Evolutionary conservation across 2,113 vertebrate genomes (phyloP).

Genomic region (Melanocharis versteri): DNA sequence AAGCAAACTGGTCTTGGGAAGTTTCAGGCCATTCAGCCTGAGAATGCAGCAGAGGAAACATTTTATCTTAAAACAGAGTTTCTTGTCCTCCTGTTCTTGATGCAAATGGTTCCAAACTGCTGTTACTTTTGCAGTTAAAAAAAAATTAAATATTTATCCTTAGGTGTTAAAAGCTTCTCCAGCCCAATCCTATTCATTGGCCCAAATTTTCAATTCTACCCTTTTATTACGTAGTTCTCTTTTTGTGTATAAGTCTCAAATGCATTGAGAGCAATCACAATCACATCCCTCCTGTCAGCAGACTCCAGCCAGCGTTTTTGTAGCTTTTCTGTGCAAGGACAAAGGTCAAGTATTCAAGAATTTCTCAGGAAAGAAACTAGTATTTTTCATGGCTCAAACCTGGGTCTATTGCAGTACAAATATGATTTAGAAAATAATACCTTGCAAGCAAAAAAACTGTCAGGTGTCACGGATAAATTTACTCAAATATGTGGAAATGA

Average conservation of each 20-base stretch:
- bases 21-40: background rate
- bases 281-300: background rate
- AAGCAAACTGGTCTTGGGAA: background rate
- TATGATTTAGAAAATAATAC: background rate
- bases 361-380: background rate
- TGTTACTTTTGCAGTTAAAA: background rate
- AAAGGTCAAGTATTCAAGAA: background rate
- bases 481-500: background rate
- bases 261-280: background rate
- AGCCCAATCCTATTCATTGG: background rate
- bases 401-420: background rate
- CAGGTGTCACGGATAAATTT: background rate
- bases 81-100: background rate
- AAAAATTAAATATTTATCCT: background rate
- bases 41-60: background rate
- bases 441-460: background rate
- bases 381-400: background rate
- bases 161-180: background rate
- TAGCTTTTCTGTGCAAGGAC: background rate
- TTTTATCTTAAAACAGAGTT: background rate
- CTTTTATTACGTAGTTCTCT: background rate
- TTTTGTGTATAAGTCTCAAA: background rate
- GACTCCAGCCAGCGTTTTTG: background rate
- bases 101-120: background rate
- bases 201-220: background rate